Percentiles rank a stretch among this genome's conserved stretches.
phyloP scores from a whole-genome alignment of 2,113 vertebrate species.

The Brevimyrus niger region DNA sequence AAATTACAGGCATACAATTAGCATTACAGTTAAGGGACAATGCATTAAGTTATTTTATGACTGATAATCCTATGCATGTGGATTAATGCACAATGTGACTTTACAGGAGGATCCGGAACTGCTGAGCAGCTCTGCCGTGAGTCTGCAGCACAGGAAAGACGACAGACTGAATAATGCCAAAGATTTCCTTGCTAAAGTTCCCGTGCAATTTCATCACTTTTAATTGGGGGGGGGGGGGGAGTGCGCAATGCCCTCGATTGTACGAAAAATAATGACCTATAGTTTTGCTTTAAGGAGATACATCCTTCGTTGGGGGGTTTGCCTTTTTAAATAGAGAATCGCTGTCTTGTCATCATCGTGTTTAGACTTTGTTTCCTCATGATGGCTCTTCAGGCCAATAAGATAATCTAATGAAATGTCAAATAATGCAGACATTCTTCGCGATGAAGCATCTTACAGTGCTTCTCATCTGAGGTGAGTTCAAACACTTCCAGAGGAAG shows the following conservation, averaged over 20 bases:
- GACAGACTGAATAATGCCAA: not conserved
- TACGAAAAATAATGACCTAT: not conserved
- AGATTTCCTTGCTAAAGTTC: not conserved
- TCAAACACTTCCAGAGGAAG: not conserved
- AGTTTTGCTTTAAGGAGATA: not conserved
- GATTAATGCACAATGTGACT: not conserved
- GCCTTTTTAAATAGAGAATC: not conserved
- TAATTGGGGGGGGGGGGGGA: not conserved
- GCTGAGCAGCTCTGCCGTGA: not conserved
- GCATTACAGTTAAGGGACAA: not conserved
- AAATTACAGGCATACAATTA: not conserved
- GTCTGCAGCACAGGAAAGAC: not conserved
- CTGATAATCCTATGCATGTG: not conserved
- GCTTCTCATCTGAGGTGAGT: not conserved
- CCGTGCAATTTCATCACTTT: not conserved
- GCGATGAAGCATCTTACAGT: not conserved
- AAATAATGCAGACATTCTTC: not conserved
- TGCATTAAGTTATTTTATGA: not conserved
- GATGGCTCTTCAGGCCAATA: not conserved
- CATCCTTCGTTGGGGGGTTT: not conserved
- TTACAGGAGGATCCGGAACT: too few species aligned
- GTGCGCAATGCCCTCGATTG: not conserved
- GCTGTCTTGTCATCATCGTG: not conserved
- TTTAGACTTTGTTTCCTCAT: not conserved
- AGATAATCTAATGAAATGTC: not conserved